Base-by-base conservation (phyloP, 30 jellyfish, hydroid and myxozoan species). In the Pseudorhiza aurosa region DNA sequence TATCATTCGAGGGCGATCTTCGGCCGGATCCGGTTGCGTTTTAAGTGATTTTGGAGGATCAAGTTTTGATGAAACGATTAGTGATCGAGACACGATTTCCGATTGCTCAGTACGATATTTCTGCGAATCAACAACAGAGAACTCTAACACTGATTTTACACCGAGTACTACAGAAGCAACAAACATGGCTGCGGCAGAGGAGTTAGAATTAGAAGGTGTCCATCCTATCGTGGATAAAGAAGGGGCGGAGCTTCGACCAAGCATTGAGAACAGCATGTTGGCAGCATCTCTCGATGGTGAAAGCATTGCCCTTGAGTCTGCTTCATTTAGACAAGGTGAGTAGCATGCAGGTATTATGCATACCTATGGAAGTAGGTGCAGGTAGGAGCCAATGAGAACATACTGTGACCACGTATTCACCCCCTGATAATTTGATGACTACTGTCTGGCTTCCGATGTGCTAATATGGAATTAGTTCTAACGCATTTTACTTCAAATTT, bases 11-110 rank as follows among this genome's bases (percentile, higher is more conserved):
- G 90, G 82, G 7, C 68, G 82, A 60, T 46, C 90, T 6, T 43
- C 78, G 43, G 72, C 60, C 58, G 90, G 90, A 12, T 78, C 90
- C 8, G 90, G 90, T 6, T 78, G 90, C 44, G 19, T 78, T 4
- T 37, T 78, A 26, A 78, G 65, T 36, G 90, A 78, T 65, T 39
- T 46, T 37, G 83, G 83, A 17, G 72, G 31, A 1, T 72, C 85
- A 72, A 78, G 90, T 51, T 17, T 78, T 17, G 90, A 78, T 10
- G 90, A 64, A 29, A 59, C 82, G 27, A 63, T 53, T 12, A 50
- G 82, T 50, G 90, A 78, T 65, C 75, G 72, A 9, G 90, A 78
- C 33, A 45, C 75, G 17, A 18, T 59, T 17, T 62, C 75, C 19
- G 90, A 78, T 45, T 60, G 82, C 50, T 62, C 82, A 47, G 90